These are phyloP conservation scores for Drosophila anomelani DNA, from an alignment of 2,888 invertebrate species.

Conservation along the genomic window DNA sequence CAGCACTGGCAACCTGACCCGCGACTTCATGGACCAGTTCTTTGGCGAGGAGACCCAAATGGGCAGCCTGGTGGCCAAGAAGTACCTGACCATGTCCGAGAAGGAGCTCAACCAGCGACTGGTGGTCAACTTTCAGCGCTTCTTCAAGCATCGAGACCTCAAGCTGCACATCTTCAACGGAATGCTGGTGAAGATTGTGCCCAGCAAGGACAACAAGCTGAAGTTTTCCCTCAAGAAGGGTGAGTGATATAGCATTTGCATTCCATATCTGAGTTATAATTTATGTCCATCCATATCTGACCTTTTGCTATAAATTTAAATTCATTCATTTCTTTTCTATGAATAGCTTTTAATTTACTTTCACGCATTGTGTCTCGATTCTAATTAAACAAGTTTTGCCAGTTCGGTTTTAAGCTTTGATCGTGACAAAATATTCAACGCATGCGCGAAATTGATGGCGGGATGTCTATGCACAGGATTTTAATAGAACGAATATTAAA, in stretches of 20 bases:
- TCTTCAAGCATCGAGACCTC: constrained; percentile 86
- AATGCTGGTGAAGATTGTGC: constrained; percentile 85
- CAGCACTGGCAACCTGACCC: constrained; percentile 78
- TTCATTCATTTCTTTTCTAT: constrained; percentile 8
- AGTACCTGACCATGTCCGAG: constrained; percentile 85
- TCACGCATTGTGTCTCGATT: constrained; percentile 14
- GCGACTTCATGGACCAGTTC: constrained; percentile 83
- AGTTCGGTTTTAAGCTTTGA: constrained; percentile 7
- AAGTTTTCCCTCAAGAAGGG: constrained; percentile 85
- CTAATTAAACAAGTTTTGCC: constrained; percentile 12
- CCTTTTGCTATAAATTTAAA: constrained; percentile 10
- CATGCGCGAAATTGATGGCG: constrained; percentile 3
- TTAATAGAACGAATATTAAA: constrained; percentile 7
- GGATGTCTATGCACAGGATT: constrained; percentile 3
- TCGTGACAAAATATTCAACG: constrained; percentile 15
- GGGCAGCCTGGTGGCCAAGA: constrained; percentile 83
- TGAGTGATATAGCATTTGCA: constrained; percentile 26
- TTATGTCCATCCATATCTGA: neutral
- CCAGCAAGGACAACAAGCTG: constrained; percentile 86
- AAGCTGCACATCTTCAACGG: constrained; percentile 86
- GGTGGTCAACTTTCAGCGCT: constrained; percentile 85
- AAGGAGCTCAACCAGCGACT: constrained; percentile 86
- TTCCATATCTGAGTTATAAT: neutral
- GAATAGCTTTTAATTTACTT: constrained; percentile 19
- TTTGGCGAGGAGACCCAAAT: constrained; percentile 76